A percentile compares a stretch with the other conserved stretches of the same genome.
phyloP scores from a whole-genome alignment of 2,113 vertebrate species.

The Solea solea region DNA sequence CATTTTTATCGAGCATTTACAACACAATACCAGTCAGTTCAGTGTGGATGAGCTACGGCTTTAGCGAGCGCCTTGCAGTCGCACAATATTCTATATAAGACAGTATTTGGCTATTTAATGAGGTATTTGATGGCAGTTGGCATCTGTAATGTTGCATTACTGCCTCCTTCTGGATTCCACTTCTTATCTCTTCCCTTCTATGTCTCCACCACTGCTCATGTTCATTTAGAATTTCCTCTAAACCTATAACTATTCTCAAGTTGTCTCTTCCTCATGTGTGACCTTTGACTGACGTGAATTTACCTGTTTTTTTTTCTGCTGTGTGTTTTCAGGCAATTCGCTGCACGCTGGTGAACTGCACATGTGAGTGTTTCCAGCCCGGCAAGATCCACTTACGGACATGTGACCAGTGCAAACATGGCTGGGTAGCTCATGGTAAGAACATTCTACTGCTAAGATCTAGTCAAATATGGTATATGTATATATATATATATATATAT shows the following conservation, averaged over 20 bases:
- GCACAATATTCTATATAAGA: background rate
- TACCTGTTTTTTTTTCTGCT: conserved; percentile 30
- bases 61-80: background rate
- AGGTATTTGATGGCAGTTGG: too few relatives aligned
- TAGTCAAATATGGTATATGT: background rate
- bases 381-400: conserved; percentile 99
- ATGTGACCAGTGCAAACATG: conserved; percentile 99
- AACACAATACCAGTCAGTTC: background rate
- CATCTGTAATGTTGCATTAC: too few relatives aligned
- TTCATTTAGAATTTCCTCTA: background rate
- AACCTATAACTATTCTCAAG: conserved; percentile 4
- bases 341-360: conserved; percentile 99
- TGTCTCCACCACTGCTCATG: background rate
- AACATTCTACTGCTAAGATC: conserved; percentile 10
- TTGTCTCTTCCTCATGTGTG: background rate
- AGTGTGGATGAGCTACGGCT: background rate
- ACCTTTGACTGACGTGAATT: conserved; percentile 35
- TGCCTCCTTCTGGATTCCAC: too few relatives aligned
- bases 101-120: background rate
- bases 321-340: conserved; percentile 90
- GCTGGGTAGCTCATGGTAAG: conserved; percentile 99
- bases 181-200: too few relatives aligned
- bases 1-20: conserved; percentile 9
- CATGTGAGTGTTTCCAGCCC: conserved; percentile 98
- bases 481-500: background rate